Evolutionary conservation across 1,140 invertebrate genomes (phyloP), one percentile per base, ranked within the genome.

Genomic region (Portunus trituberculatus): DNA sequence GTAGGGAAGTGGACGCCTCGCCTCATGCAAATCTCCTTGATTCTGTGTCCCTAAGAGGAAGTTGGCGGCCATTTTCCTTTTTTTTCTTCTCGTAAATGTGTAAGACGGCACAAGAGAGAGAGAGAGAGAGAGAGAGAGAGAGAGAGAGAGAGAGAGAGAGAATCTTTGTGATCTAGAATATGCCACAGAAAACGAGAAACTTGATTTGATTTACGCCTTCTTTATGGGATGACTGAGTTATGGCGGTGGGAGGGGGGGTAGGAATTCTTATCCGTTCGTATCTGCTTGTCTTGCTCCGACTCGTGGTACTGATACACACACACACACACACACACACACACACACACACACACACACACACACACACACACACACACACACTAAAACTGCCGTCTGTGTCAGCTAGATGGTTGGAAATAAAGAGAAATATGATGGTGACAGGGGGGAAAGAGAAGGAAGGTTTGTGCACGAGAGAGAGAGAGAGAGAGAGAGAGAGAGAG

Each of bases 121-220:
- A 88, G 29, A 88, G 87, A n/a, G 87, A 48, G 87, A 88, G 87
- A 88, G 87, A 88, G 87, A 88, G 87, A 88, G 28, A 32, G 29
- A 32, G 87, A 88, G 87, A 88, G 87, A 88, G 87, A 88, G 28
- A 32, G 87, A 88, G 87, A 88, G 87, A 88, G 87, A 88, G 87
- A 29, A 28, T 59, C 12, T 59, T 59, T 59, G 12, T 20, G 10
- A 59, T 59, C 52, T 59, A n/a, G 25, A 31, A 48, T 45, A 48
- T 14, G 87, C 67, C 20, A n/a, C 20, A 76, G 20, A 76, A n/a
- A 76, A 76, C 67, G 67, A 76, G 67, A 76, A n/a, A 20, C 67
- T n/a, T 7, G n/a, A 20, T 76, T 76, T 76, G 6, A 76, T 76
- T 76, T 76, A 76, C n/a, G 1, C 12, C n/a, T 7, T 8, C 67